Percentiles rank a stretch among this genome's conserved stretches.
These are phyloP conservation scores for Copidosoma aretas DNA, from an alignment of 2,888 invertebrate genomes.

Conservation along the genomic window DNA sequence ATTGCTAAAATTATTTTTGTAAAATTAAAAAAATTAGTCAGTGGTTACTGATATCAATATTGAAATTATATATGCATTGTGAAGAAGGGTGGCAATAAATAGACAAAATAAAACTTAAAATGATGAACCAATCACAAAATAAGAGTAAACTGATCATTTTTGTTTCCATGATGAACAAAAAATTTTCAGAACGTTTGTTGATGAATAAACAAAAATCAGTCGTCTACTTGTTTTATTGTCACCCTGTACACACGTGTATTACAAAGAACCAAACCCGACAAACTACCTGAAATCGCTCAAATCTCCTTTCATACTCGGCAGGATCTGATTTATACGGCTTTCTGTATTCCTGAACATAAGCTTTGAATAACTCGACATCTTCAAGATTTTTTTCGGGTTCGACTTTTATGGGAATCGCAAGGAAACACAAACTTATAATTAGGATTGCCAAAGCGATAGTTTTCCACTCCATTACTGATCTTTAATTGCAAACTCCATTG, in stretches of 20 bases:
- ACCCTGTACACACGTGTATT: background rate
- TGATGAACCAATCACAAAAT: too few relatives aligned
- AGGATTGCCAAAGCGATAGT: conserved; percentile 54
- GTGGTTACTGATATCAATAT: too few relatives aligned
- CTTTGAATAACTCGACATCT: conserved; percentile 61
- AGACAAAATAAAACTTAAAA: too few relatives aligned
- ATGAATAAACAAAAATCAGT: background rate
- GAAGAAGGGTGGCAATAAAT: too few relatives aligned
- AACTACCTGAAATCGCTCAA: conserved; percentile 62
- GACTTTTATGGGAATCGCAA: conserved; percentile 62
- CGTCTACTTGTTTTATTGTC: background rate
- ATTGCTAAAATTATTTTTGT: conserved; percentile 58
- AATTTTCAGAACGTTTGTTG: background rate
- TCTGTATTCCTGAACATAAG: conserved; percentile 64
- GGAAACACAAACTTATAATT: conserved; percentile 61
- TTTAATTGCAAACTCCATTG: too few relatives aligned
- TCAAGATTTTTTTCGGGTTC: conserved; percentile 46
- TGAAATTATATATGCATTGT: too few relatives aligned
- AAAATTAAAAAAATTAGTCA: background rate
- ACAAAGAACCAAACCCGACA: background rate
- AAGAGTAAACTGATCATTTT: too few relatives aligned
- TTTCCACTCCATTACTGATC: conserved; percentile 58
- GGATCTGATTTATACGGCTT: conserved; percentile 64
- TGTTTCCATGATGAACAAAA: too few relatives aligned
- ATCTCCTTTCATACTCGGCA: conserved; percentile 60